These are phyloP conservation scores for Lagria hirta DNA, from an alignment of 2,888 invertebrate species.

Conservation along the genomic window DNA sequence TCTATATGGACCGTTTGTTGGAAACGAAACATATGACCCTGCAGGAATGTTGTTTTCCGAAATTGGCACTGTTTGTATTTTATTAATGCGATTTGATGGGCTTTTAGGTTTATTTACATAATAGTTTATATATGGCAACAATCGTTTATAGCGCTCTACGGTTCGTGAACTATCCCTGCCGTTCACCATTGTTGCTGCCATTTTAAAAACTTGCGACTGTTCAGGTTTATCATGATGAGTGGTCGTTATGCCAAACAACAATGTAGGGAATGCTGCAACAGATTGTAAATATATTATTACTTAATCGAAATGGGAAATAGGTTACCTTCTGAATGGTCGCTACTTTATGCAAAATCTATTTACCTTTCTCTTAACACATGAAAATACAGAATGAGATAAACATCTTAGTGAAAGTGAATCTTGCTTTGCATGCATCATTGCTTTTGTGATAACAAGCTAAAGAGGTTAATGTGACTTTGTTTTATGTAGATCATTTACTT, in stretches of 20 bases:
- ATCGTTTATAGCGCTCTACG: slow-evolving; percentile 70
- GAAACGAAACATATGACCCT: slow-evolving; percentile 58
- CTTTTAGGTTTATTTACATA: slow-evolving; percentile 57
- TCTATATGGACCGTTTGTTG: slow-evolving; percentile 26
- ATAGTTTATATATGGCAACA: slow-evolving; percentile 83
- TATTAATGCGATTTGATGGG: no score
- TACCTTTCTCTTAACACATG: slow-evolving; percentile 17
- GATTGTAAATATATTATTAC: slow-evolving; percentile 9
- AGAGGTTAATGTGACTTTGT: no score
- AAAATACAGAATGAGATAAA: slow-evolving; percentile 16
- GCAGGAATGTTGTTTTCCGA: slow-evolving; percentile 58
- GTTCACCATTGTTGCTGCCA: slow-evolving; percentile 39
- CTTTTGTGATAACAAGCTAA: no score
- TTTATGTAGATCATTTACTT: no score
- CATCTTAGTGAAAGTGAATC: slow-evolving; percentile 27
- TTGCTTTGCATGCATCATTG: slow-evolving; percentile 25
- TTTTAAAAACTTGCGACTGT: slow-evolving; percentile 32
- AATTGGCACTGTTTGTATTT: no score
- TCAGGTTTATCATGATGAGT: slow-evolving; percentile 50
- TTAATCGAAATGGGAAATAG: slow-evolving; percentile 8
- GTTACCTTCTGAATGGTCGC: slow-evolving; percentile 3
- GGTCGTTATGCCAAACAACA: slow-evolving; percentile 42
- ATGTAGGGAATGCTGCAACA: slow-evolving; percentile 36
- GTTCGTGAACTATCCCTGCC: slow-evolving; percentile 20
- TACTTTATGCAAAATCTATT: slow-evolving; percentile 15